Conservation (phyloP, 2,888 invertebrate genomes). For the Pantelozetes paolii region DNA sequence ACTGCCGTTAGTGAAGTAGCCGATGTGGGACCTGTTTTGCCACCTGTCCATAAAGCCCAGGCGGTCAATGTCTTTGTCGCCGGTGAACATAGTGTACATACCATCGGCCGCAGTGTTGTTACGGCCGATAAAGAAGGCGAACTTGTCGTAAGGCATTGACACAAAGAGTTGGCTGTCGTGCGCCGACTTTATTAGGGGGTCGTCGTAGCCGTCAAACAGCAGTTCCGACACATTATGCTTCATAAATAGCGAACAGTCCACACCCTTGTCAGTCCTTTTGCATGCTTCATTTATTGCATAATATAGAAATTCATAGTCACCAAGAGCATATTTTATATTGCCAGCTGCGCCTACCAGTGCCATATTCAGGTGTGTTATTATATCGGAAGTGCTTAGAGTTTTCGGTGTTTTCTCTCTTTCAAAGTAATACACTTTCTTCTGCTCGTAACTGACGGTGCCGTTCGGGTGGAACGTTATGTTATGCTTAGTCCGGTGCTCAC, state of each 20-base stretch:
- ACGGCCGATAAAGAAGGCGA: conserved; percentile 79
- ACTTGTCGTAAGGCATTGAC: conserved; percentile 65
- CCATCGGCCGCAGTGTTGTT: conserved; percentile 61
- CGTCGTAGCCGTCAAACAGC: conserved; percentile 42
- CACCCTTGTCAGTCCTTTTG: not conserved
- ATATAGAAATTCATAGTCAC: not conserved
- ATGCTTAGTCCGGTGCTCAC: conserved; percentile 46
- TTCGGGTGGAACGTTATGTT: conserved; percentile 49
- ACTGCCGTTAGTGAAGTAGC: not conserved
- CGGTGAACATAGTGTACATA: conserved; percentile 70
- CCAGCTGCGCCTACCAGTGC: conserved; percentile 44
- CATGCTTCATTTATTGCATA: not conserved
- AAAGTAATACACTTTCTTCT: conserved; percentile 47
- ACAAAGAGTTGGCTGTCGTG: not conserved
- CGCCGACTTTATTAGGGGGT: conserved; percentile 24
- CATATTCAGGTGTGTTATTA: conserved; percentile 48
- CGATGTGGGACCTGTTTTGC: conserved; percentile 56
- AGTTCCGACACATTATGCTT: conserved; percentile 37
- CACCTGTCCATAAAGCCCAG: conserved; percentile 68
- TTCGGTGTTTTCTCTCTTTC: conserved; percentile 46
- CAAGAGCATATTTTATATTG: not conserved
- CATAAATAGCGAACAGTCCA: not conserved
- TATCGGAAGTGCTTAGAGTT: conserved; percentile 48
- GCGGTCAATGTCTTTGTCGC: conserved; percentile 60
- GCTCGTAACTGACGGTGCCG: conserved; percentile 48